Evolutionary conservation across 2,888 invertebrate genomes (phyloP).

Genomic region (Panorpa germanica): DNA sequence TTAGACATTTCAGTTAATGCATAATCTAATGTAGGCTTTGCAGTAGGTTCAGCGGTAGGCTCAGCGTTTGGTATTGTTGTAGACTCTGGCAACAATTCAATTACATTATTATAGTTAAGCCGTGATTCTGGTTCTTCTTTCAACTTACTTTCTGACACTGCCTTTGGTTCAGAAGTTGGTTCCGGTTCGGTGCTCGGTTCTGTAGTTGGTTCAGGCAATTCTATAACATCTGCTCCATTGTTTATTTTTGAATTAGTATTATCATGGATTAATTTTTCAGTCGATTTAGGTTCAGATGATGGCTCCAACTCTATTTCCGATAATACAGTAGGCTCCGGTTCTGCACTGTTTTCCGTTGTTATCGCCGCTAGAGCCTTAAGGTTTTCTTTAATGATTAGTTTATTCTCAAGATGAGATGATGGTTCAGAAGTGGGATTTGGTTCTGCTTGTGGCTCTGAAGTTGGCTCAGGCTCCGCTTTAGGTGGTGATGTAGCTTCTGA

Average conservation of each 20-base stretch:
- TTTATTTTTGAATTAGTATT: no score
- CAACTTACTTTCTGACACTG: conserved; percentile 14
- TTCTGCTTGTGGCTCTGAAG: conserved; percentile 1
- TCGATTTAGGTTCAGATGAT: conserved; percentile 5
- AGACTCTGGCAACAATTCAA: conserved; percentile 16
- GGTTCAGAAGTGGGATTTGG: neutral
- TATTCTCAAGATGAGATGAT: no score
- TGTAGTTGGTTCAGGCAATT: conserved; percentile 12
- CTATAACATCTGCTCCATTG: no score
- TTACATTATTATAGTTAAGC: conserved; percentile 15
- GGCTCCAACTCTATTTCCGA: no score
- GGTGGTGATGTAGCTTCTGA: no score
- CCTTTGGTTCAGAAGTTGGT: conserved; percentile 16
- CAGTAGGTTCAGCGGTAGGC: conserved; percentile 16
- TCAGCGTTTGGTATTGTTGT: conserved; percentile 16
- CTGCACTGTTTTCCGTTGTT: no score
- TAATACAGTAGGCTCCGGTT: conserved; percentile 7
- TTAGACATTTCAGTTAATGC: conserved; percentile 12
- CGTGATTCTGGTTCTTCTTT: conserved; percentile 14
- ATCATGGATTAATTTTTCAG: no score
- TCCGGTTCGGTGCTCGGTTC: conserved; percentile 16
- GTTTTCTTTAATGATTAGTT: no score
- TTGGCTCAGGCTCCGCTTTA: no score
- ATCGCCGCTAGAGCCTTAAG: no score
- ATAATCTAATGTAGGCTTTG: conserved; percentile 16